Evolutionary conservation across 2,888 invertebrate species (phyloP).

Genomic region (Diabrotica balteata): DNA sequence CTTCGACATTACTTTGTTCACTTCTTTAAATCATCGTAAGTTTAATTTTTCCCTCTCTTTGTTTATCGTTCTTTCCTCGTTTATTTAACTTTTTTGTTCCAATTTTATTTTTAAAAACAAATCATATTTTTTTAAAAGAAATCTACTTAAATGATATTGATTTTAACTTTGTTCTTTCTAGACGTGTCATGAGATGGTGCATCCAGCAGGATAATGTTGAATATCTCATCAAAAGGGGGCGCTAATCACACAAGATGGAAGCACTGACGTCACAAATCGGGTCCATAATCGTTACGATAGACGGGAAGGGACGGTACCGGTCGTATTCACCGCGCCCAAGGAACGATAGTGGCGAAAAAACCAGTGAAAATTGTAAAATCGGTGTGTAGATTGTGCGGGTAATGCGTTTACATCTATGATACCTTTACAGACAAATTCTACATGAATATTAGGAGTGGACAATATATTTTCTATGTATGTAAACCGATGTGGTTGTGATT

Average conservation of each 20-base stretch:
- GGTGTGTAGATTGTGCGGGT: slow-evolving; percentile 50
- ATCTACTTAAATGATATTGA: no score
- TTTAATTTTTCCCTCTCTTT: no score
- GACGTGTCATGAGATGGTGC: no score
- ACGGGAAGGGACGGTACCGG: slow-evolving; percentile 47
- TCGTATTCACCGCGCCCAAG: slow-evolving; percentile 53
- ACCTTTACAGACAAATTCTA: slow-evolving; percentile 49
- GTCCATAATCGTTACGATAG: slow-evolving; percentile 54
- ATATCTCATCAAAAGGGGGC: slow-evolving; percentile 4
- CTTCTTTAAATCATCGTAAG: no score
- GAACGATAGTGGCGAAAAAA: slow-evolving; percentile 45
- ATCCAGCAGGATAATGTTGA: not conserved
- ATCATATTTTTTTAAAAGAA: no score
- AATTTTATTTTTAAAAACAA: no score
- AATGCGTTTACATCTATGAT: slow-evolving; percentile 49
- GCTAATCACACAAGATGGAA: slow-evolving; percentile 43
- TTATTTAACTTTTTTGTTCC: no score
- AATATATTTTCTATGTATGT: slow-evolving; percentile 58
- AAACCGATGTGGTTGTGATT: slow-evolving; percentile 59
- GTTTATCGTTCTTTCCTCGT: no score
- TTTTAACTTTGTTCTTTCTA: no score
- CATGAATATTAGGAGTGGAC: slow-evolving; percentile 56
- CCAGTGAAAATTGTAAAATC: slow-evolving; percentile 36
- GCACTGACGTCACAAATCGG: slow-evolving; percentile 55
- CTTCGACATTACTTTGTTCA: no score